Base-by-base conservation (phyloP, 2,113 vertebrate species). In the Chaenogobius annularis region DNA sequence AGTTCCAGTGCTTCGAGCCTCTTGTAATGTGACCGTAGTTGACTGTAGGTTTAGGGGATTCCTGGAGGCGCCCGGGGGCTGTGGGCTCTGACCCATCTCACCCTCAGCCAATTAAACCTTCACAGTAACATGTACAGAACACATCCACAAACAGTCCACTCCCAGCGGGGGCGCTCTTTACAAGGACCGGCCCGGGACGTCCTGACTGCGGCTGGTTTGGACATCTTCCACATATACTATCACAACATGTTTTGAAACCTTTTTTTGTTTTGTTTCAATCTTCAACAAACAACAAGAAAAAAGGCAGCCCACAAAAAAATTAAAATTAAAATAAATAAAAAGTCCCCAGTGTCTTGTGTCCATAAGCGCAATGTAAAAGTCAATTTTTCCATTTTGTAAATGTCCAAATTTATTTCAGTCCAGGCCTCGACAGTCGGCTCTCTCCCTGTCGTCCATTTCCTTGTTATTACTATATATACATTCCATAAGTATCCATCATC, bases 111-210 rank as follows among this genome's bases (percentile, higher is more conserved):
- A 46, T 85, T 77, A 87, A 85, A 88, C 69, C 71, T 61, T 73
- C n/a, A 54, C 62, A 69, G 22, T n/a, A 77, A 35, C 75, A 68
- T 3, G 54, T 0, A 68, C 40, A 73, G 55, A 56, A 83, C 26
- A 66, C 81, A 83, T 52, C 54, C 74, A 82, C 68, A 75, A 72
- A 78, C 78, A 81, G 70, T 67, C 65, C 61, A 74, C 81, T 85
- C 77, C 74, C 82, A 78, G 77, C 73, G 62, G 56, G 74, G 56
- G 67, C 69, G 66, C 64, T 54, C 50, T 85, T 84, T 82, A 90
- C 73, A 80, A 68, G 81, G 73, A 64, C 15, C 11, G 62, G 66
- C 74, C 66, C 50, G 15, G 59, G 70, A 82, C 67, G 68, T 83
- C 75, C 75, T 63, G 0, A 66, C 22, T 46, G 74, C 26, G 17